Evolutionary conservation across 2,797 vertebrate genomes (phyloP), one percentile per base, ranked within the genome.

Genomic region (Brotogeris chrysoptera): DNA sequence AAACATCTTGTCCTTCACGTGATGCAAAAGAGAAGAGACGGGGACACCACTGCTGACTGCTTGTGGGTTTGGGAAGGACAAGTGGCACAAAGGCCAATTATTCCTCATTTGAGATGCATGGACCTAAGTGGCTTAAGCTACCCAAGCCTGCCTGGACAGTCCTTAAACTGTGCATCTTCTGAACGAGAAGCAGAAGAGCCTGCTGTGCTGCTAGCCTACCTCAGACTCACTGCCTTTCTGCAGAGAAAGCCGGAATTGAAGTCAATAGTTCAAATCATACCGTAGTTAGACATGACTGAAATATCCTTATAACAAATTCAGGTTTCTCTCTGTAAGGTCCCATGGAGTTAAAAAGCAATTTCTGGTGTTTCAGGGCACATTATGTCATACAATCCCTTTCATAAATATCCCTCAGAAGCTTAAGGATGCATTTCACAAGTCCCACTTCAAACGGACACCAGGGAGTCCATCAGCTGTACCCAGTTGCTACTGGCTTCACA

Each of bases 41-140:
- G 6, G 10, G 11, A 25, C 25, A 53, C 3, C 1, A 8, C 30
- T 50, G 18, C 20, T 55, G 44, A 6, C 8, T 1, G 24, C 4
- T 20, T 66, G 8, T 16, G 10, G 2, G 10, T 63, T 70, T 78
- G 39, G 32, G 11, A 80, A 91, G 12, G 55, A 46, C 28, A 43
- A 2, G 0, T 24, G 20, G 7, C 34, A 63, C 16, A 77, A 80
- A 63, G 15, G 21, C 19, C 2, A 17, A 1, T 50, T 78, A 43
- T 47, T 84, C 13, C 16, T 18, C 11, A 43, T 36, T 14, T 43
- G 13, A 55, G 5, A 5, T 30, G 3, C 9, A 11, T 10, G 20
- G 39, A 47, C 15, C 5, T 36, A 47, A 47, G 57, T 10, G 20
- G 19, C 25, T 90, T 69, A 64, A 60, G 14, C 32, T 32, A 44